A percentile compares a stretch with the other conserved stretches of the same genome.
Conservation (phyloP, 2,888 invertebrate species). For the Syritta pipiens region DNA sequence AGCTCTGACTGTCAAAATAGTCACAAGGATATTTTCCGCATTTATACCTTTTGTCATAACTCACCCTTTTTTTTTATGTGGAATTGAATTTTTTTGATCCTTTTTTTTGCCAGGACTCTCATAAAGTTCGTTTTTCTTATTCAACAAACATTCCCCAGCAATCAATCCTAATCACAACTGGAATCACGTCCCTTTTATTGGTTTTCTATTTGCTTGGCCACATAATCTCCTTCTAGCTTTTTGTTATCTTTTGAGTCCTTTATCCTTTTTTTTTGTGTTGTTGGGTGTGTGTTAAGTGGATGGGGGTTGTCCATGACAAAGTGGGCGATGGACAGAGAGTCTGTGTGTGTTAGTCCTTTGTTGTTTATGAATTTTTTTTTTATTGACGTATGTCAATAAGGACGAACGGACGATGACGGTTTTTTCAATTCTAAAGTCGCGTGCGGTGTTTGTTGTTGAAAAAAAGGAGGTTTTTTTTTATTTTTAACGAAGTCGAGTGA, state of each 20-base stretch:
- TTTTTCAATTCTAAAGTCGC: slow-evolving; percentile 59
- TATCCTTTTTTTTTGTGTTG: no score
- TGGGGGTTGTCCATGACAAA: not conserved
- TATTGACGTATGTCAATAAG: slow-evolving; percentile 60
- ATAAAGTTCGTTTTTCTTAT: slow-evolving; percentile 34
- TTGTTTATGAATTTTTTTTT: no score
- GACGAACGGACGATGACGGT: slow-evolving; percentile 41
- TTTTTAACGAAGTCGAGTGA: slow-evolving; percentile 53
- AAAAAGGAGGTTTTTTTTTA: no score
- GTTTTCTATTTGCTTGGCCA: slow-evolving; percentile 67
- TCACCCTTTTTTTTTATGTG: slow-evolving; percentile 37
- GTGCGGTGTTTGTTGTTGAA: slow-evolving; percentile 28
- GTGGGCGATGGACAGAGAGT: slow-evolving; percentile 32
- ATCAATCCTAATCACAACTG: slow-evolving; percentile 64
- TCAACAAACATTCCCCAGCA: slow-evolving; percentile 50
- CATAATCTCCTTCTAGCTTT: slow-evolving; percentile 64
- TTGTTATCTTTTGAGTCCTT: slow-evolving; percentile 49
- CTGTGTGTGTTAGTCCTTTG: no score
- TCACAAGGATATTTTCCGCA: slow-evolving; percentile 64
- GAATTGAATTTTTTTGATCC: slow-evolving; percentile 60
- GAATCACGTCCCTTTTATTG: slow-evolving; percentile 68
- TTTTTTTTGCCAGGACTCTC: slow-evolving; percentile 13
- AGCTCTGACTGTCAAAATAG: slow-evolving; percentile 65
- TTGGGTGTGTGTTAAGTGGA: not conserved
- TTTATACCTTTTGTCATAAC: slow-evolving; percentile 62